A percentile compares a stretch with the other conserved stretches of the same genome.
These are phyloP conservation scores for Diadema setosum DNA, from an alignment of 35 echinoderm and acorn worm genomes.

Conservation along the genomic window DNA sequence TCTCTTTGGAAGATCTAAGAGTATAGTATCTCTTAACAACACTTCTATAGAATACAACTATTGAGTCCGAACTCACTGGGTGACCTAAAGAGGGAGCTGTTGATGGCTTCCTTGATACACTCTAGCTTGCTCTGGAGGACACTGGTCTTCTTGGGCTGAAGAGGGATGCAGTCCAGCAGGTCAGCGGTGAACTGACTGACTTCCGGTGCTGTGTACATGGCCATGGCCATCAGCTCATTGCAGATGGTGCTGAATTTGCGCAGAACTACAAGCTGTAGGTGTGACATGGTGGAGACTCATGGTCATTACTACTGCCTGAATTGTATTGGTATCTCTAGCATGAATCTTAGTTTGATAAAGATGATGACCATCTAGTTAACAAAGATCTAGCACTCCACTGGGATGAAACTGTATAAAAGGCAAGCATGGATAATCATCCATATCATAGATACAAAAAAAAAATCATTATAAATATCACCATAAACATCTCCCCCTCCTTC, in stretches of 20 bases:
- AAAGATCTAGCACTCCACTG: too few species aligned
- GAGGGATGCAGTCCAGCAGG: constrained; percentile 62
- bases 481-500: background rate
- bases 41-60: too few species aligned
- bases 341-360: too few species aligned
- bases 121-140: constrained; percentile 72
- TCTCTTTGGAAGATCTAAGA: too few species aligned
- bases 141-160: background rate
- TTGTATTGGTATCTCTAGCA: too few species aligned
- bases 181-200: constrained; percentile 79
- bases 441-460: too few species aligned
- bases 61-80: constrained; percentile 59
- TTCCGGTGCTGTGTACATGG: constrained; percentile 59
- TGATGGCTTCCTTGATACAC: constrained; percentile 72
- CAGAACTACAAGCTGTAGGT: constrained; percentile 70
- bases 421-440: too few species aligned
- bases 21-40: too few species aligned
- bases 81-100: constrained; percentile 70
- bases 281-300: too few species aligned
- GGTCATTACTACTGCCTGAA: too few species aligned
- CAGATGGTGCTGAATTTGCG: constrained; percentile 57
- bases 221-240: constrained; percentile 51
- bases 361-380: too few species aligned
- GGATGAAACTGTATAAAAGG: too few species aligned
- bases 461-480: background rate